Evolutionary conservation across 1,140 invertebrate species (phyloP).

Genomic region (Homalodisca vitripennis): DNA sequence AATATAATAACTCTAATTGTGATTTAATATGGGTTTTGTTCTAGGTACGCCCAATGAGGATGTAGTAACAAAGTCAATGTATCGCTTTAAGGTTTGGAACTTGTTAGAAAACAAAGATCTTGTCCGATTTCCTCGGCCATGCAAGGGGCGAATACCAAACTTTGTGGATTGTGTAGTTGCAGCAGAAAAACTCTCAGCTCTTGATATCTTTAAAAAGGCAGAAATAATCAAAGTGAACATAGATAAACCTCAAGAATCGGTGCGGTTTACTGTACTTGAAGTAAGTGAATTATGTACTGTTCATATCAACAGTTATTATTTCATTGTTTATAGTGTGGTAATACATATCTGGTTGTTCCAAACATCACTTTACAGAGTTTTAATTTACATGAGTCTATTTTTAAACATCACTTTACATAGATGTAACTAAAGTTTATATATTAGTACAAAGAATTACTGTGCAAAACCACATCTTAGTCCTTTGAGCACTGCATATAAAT

Average conservation of each 20-base stretch:
- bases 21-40: not conserved
- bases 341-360: too few relatives aligned
- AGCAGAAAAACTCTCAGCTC: conserved; percentile 51
- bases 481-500: too few relatives aligned
- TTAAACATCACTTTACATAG: too few relatives aligned
- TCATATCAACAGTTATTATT: too few relatives aligned
- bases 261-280: conserved; percentile 64
- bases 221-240: conserved; percentile 62
- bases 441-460: too few relatives aligned
- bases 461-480: too few relatives aligned
- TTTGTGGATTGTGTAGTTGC: conserved; percentile 42
- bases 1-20: not conserved
- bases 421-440: too few relatives aligned
- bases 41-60: conserved; percentile 24
- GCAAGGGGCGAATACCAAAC: conserved; percentile 56
- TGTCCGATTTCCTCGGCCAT: conserved; percentile 40
- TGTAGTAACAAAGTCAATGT: conserved; percentile 27
- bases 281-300: too few relatives aligned
- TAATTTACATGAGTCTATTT: too few relatives aligned
- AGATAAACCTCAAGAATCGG: conserved; percentile 62
- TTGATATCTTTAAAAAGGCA: conserved; percentile 61
- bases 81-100: conserved; percentile 37
- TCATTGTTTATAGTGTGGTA: too few relatives aligned
- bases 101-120: conserved; percentile 37
- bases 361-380: too few relatives aligned